Percentiles rank a stretch among this genome's conserved stretches.
Evolutionary conservation across 2,797 vertebrate species (phyloP).

Genomic region (Oreortyx pictus): DNA sequence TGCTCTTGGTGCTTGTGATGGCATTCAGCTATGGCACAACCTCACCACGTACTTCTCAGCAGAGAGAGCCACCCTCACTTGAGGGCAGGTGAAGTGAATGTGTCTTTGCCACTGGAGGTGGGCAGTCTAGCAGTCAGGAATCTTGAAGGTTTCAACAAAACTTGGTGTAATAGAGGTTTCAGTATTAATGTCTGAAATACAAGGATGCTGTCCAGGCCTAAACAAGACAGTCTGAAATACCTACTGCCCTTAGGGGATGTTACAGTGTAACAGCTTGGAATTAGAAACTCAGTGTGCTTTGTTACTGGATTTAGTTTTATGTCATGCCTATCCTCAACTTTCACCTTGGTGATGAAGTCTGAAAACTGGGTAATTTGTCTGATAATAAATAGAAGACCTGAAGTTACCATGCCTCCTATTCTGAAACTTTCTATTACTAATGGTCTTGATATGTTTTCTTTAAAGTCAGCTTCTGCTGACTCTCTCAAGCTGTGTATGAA

Average conservation of each 20-base stretch:
- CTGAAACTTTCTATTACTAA: not conserved
- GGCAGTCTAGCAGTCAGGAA: not conserved
- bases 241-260: not conserved
- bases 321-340: fast-evolving
- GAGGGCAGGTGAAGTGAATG: not conserved
- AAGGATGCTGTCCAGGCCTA: not conserved
- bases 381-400: not conserved
- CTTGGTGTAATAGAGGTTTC: not conserved
- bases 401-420: not conserved
- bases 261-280: not conserved
- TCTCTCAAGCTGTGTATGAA: fast-evolving
- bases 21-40: not conserved
- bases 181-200: not conserved
- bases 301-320: fast-evolving
- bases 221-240: not conserved
- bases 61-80: not conserved
- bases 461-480: not conserved
- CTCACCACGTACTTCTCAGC: not conserved
- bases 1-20: fast-evolving
- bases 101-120: not conserved
- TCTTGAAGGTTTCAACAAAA: not conserved
- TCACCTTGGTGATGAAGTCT: not conserved
- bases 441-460: not conserved
- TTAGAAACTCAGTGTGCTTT: not conserved
- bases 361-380: not conserved